Evolutionary conservation across 1,140 invertebrate species (phyloP).

Genomic region (Parapsyche elsis): DNA sequence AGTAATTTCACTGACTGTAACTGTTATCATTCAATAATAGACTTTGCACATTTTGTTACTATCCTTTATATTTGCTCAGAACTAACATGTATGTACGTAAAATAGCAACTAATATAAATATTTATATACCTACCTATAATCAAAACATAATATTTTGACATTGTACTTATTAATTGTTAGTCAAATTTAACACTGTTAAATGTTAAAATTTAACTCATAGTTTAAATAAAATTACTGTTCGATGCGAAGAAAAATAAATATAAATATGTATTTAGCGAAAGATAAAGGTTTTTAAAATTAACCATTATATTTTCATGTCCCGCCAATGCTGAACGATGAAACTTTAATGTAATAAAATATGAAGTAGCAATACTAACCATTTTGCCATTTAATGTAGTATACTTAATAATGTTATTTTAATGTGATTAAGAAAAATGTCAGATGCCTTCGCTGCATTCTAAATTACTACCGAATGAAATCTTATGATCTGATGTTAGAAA

Average conservation of each 20-base stretch:
- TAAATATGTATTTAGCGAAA: too few relatives aligned
- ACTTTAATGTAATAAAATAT: too few relatives aligned
- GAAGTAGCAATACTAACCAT: conserved; percentile 1
- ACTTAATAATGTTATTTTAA: neutral
- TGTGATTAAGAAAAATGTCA: neutral
- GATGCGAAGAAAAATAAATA: too few relatives aligned
- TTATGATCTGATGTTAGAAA: neutral
- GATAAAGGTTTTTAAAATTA: too few relatives aligned
- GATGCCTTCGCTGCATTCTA: neutral
- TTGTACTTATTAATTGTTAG: too few relatives aligned
- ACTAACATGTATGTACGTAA: conserved; percentile 36
- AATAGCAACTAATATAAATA: neutral
- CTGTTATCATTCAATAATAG: conserved; percentile 39
- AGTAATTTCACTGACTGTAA: conserved; percentile 19
- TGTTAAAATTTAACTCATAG: too few relatives aligned
- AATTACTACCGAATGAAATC: neutral
- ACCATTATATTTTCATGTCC: too few relatives aligned
- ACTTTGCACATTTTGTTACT: conserved; percentile 56
- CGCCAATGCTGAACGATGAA: too few relatives aligned
- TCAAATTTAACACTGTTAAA: too few relatives aligned
- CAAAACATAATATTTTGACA: too few relatives aligned
- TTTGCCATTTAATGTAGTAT: conserved; percentile 1
- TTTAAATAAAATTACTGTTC: too few relatives aligned
- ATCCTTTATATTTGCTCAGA: conserved; percentile 54
- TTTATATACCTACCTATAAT: neutral